Evolutionary conservation across 2,888 invertebrate species (phyloP).

Genomic region (Platypus cylindrus): DNA sequence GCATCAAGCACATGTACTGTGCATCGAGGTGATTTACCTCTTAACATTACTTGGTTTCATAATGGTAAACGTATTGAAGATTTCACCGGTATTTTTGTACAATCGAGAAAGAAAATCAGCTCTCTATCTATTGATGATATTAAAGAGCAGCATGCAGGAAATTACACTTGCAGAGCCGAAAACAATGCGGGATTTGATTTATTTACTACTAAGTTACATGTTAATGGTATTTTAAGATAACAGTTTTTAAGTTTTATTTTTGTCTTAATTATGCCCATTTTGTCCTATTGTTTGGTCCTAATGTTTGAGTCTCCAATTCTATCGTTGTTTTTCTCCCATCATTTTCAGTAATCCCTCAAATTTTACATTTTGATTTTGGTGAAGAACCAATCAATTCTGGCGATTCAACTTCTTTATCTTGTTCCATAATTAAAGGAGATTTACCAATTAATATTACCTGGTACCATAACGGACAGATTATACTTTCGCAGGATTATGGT

Average conservation of each 20-base stretch:
- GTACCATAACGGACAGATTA: slow-evolving; percentile 32
- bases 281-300: too few relatives aligned
- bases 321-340: background rate
- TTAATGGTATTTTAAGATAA: slow-evolving; percentile 46
- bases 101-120: slow-evolving; percentile 42
- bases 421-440: slow-evolving; percentile 55
- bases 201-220: slow-evolving; percentile 40
- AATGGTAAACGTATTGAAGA: slow-evolving; percentile 33
- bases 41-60: slow-evolving; percentile 60
- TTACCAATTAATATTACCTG: slow-evolving; percentile 37
- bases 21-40: slow-evolving; percentile 63
- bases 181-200: slow-evolving; percentile 27
- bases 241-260: slow-evolving; percentile 12
- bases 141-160: slow-evolving; percentile 55
- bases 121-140: slow-evolving; percentile 47
- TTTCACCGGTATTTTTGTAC: slow-evolving; percentile 32
- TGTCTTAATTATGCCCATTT: background rate
- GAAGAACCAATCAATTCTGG: slow-evolving; percentile 45
- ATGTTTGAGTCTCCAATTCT: background rate
- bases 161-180: slow-evolving; percentile 59
- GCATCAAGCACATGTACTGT: slow-evolving; percentile 44
- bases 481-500: slow-evolving; percentile 27
- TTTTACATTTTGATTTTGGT: slow-evolving; percentile 38
- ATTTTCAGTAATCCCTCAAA: slow-evolving; percentile 26
- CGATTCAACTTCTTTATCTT: slow-evolving; percentile 48